Base-by-base conservation (phyloP, 2,888 invertebrate genomes). In the Heliconius sara region DNA sequence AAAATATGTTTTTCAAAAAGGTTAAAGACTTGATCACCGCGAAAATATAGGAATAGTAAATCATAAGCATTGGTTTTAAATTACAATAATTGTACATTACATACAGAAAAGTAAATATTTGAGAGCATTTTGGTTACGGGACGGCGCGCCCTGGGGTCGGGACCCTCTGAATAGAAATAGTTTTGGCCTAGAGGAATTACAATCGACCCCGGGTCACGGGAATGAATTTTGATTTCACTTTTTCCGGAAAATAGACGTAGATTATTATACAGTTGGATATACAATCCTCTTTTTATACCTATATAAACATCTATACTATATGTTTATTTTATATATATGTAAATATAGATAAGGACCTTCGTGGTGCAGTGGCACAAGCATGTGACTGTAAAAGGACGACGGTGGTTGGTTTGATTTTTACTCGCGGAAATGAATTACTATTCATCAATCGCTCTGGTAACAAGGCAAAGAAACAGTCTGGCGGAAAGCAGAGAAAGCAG, bases 141-240 rank as follows among this genome's bases (percentile, higher is more conserved):
- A 39, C 65, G 76, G 79, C 76, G 65, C 65, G 78, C 76, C 89
- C 84, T 86, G 87, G 90, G 92, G 90, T 89, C 86, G 86, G 83
- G 89, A 88, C 92, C 92, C 87, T 89, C 88, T 85, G 91, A 92
- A 93, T 92, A 89, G 92, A 91, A 94, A 94, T 94, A 94, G 94
- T 92, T 93, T 93, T 90, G 89, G 91, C 88, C 73, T 47, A 47
- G 83, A 87, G 88, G 89, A 92, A 92, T 93, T 93, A 92, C 91
- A 89, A 86, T 85, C 88, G 86, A 65, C 82, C 83, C 85, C 79
- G 82, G 92, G 93, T 92, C 92, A 92, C 87, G 88, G 89, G 90
- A 92, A 93, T 93, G 93, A 94, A 94, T 94, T 94, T 77, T 73
- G 75, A 79, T 81, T 79, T 82, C 78, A 78, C 81, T 79, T 82